These are phyloP conservation scores for Nylanderia fulva DNA, from an alignment of 1,140 invertebrate genomes.

Conservation along the genomic window DNA sequence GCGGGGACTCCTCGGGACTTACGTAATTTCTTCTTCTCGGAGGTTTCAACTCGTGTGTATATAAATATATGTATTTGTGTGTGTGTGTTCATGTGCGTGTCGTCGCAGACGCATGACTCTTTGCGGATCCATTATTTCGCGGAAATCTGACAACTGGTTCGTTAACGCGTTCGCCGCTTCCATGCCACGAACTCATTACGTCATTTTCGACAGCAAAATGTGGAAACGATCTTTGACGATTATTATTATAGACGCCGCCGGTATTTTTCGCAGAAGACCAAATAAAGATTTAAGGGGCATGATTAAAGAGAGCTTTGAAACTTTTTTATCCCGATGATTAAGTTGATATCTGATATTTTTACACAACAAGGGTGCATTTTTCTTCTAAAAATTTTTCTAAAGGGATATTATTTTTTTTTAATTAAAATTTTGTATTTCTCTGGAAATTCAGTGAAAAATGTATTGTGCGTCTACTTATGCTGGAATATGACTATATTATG, in stretches of 20 bases:
- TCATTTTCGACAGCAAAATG: conserved; percentile 20
- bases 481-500: not conserved
- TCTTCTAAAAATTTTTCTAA: not conserved
- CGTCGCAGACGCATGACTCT: conserved; percentile 54
- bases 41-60: not conserved
- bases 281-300: not conserved
- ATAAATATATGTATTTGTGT: no score
- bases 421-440: not conserved
- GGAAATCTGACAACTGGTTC: conserved; percentile 68
- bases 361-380: not conserved
- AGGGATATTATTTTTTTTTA: not conserved
- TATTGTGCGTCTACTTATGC: not conserved
- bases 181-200: conserved; percentile 31
- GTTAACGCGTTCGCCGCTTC: conserved; percentile 54
- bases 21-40: conserved; percentile 71
- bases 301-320: not conserved
- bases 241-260: not conserved
- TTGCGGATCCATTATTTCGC: conserved; percentile 68
- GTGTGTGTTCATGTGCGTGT: no score
- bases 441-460: not conserved
- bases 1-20: conserved; percentile 55
- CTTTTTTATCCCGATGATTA: not conserved
- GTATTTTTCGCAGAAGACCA: not conserved
- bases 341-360: not conserved
- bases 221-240: conserved; percentile 12